These are phyloP conservation scores for Coryphaenoides rupestris DNA, from an alignment of 2,113 vertebrate species.

Conservation along the genomic window DNA sequence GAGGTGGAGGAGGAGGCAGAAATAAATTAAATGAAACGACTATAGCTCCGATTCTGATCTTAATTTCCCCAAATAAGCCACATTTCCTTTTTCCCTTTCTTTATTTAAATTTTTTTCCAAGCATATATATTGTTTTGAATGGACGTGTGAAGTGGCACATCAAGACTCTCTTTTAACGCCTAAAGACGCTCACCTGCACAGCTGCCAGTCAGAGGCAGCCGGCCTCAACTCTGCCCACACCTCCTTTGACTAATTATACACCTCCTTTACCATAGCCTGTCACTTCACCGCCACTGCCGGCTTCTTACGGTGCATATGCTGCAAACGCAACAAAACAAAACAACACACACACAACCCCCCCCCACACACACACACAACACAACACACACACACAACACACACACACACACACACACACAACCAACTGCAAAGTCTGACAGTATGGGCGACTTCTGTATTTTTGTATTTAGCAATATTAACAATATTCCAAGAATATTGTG, in stretches of 20 bases:
- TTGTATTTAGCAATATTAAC: too few species aligned
- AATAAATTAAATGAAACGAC: slow-evolving; percentile 18
- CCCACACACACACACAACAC: slow-evolving; percentile 16
- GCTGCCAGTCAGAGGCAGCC: slow-evolving; percentile 52
- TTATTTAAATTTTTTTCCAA: slow-evolving; percentile 5
- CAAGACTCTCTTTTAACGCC: too few species aligned
- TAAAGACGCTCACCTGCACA: slow-evolving; percentile 57
- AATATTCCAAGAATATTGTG: too few species aligned
- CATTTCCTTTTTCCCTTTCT: slow-evolving; percentile 7
- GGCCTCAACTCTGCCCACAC: slow-evolving; percentile 53
- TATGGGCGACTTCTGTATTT: too few species aligned
- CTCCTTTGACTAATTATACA: slow-evolving; percentile 64
- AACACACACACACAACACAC: slow-evolving; percentile 11
- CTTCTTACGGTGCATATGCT: slow-evolving; percentile 12
- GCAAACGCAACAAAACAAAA: slow-evolving; percentile 13
- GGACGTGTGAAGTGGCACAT: slow-evolving; percentile 39
- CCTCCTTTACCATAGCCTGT: slow-evolving; percentile 56
- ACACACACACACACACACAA: slow-evolving; percentile 32
- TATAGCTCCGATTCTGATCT: slow-evolving; percentile 36
- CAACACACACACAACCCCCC: too few species aligned
- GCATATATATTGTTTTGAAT: slow-evolving; percentile 34
- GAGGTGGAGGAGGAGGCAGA: background rate
- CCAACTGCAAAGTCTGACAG: too few species aligned
- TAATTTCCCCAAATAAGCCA: slow-evolving; percentile 33
- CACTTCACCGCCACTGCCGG: slow-evolving; percentile 42